Evolutionary conservation across 2,797 vertebrate species (phyloP).

Genomic region (Scyliorhinus canicula): DNA sequence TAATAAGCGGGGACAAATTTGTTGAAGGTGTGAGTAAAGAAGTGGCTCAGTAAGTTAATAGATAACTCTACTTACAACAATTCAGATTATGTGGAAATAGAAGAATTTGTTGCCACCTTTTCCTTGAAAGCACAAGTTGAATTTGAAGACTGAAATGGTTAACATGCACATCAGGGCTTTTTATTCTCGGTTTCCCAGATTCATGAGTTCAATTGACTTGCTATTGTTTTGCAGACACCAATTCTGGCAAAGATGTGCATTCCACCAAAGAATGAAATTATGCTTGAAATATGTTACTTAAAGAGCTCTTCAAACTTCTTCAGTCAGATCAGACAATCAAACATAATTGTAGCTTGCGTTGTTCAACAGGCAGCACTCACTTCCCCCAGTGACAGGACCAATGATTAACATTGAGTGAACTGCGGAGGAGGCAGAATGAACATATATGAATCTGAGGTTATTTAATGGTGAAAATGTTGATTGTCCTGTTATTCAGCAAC

Average conservation of each 20-base stretch:
- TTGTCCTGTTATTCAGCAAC: conserved; percentile 18
- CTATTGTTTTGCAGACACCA: not conserved
- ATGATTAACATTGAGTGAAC: conserved; percentile 28
- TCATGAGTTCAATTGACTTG: not conserved
- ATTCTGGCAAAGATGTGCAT: not conserved
- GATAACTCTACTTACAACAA: not conserved
- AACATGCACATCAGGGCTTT: not conserved
- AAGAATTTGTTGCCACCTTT: not conserved
- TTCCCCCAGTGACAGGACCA: not conserved
- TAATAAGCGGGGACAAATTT: not conserved
- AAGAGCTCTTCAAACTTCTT: conserved; percentile 35
- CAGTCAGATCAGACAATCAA: conserved; percentile 26
- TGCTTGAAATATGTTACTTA: conserved; percentile 30
- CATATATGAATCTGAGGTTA: conserved; percentile 23
- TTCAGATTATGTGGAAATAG: not conserved
- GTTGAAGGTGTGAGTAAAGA: not conserved
- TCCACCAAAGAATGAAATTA: not conserved
- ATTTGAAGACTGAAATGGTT: not conserved
- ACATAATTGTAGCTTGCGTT: conserved; percentile 23
- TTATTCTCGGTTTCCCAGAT: not conserved
- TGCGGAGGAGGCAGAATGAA: conserved; percentile 9
- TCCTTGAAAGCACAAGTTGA: not conserved
- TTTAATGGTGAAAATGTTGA: conserved; percentile 21
- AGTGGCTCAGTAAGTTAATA: not conserved
- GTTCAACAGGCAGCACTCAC: conserved; percentile 33